A percentile compares a stretch with the other conserved stretches of the same genome.
These are phyloP conservation scores for Phasianus colchicus DNA, from an alignment of 2,113 vertebrate genomes.

Conservation along the genomic window DNA sequence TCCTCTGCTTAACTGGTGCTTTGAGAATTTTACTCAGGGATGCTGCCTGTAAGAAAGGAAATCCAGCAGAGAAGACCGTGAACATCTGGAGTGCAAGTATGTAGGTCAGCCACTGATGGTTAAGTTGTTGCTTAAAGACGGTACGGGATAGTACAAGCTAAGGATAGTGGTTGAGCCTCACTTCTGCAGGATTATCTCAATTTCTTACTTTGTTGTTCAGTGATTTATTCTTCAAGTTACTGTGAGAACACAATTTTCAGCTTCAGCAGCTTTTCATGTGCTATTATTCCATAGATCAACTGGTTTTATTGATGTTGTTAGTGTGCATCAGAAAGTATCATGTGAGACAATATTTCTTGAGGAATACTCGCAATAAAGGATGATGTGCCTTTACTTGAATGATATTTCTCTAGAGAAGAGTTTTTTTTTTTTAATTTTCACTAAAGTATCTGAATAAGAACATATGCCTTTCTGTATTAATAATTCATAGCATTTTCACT, in stretches of 20 bases:
- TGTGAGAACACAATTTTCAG: conserved; percentile 17
- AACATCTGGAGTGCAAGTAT: conserved; percentile 55
- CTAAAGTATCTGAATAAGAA: background rate
- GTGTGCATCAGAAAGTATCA: background rate
- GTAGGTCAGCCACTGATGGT: conserved; percentile 20
- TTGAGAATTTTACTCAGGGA: conserved; percentile 15
- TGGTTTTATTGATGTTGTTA: background rate
- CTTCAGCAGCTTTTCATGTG: background rate
- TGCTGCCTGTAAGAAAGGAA: conserved; percentile 22
- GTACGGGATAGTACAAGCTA: background rate
- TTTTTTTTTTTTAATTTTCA: background rate
- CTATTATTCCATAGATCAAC: background rate
- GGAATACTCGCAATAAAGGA: background rate
- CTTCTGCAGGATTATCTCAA: conserved; percentile 32
- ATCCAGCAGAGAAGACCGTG: conserved; percentile 21
- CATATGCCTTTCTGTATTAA: background rate
- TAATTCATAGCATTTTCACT: background rate
- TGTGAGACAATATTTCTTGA: background rate
- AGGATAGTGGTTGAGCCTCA: background rate
- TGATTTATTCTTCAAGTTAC: conserved; percentile 19
- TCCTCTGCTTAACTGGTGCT: background rate
- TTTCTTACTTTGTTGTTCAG: background rate
- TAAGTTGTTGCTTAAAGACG: conserved; percentile 28
- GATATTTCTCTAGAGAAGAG: background rate
- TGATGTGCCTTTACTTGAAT: background rate